These are phyloP conservation scores for Microplitis mediator DNA, from an alignment of 1,140 invertebrate species.

Conservation along the genomic window DNA sequence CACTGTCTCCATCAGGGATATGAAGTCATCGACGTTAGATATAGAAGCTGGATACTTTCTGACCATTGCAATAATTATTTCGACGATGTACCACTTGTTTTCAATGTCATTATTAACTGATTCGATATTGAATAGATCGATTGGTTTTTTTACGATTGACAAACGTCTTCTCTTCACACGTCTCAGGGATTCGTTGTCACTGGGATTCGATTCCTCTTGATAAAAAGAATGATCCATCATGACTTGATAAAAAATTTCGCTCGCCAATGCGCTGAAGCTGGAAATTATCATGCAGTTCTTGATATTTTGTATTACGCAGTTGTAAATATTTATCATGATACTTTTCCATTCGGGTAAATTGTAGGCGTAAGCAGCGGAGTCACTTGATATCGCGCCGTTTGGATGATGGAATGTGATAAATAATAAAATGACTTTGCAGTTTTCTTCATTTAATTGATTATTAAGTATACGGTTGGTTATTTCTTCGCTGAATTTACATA, in stretches of 20 bases:
- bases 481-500: constrained; percentile 50
- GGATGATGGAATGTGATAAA: constrained; percentile 52
- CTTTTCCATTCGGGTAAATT: constrained; percentile 43
- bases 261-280: constrained; percentile 39
- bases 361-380: constrained; percentile 37
- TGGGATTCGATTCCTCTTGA: neutral
- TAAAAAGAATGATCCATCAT: constrained; percentile 29
- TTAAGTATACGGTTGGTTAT: constrained; percentile 38
- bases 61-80: constrained; percentile 44
- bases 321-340: constrained; percentile 42
- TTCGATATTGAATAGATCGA: constrained; percentile 35
- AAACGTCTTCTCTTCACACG: constrained; percentile 37
- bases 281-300: constrained; percentile 32
- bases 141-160: constrained; percentile 24
- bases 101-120: constrained; percentile 30
- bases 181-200: constrained; percentile 20
- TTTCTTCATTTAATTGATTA: constrained; percentile 38
- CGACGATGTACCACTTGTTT: constrained; percentile 39
- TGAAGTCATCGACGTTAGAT: constrained; percentile 48
- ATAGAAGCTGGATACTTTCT: constrained; percentile 53
- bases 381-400: constrained; percentile 32
- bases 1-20: constrained; percentile 49
- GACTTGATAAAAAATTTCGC: constrained; percentile 41
- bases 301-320: constrained; percentile 41
- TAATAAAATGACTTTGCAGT: constrained; percentile 45